Evolutionary conservation across 2,888 invertebrate species (phyloP).

Genomic region (Hartigia nigra): DNA sequence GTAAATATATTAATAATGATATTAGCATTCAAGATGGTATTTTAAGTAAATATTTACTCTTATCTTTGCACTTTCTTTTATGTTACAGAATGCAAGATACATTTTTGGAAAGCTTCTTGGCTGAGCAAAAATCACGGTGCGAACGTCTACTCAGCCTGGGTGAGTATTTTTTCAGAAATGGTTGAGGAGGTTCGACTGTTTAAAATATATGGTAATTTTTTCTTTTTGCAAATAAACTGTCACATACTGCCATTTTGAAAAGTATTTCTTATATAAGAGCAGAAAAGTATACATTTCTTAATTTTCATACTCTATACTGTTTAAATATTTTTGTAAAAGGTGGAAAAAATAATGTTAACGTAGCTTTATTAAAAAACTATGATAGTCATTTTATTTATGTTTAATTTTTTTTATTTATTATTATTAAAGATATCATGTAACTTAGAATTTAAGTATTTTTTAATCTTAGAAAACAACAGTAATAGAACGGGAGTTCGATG

Average conservation of each 20-base stretch:
- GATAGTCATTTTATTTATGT: too few relatives aligned
- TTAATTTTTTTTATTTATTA: too few relatives aligned
- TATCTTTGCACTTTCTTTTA: background rate
- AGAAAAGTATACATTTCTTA: too few relatives aligned
- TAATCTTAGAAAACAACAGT: background rate
- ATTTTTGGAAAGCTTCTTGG: background rate
- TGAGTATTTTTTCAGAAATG: background rate
- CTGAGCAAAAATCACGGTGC: background rate
- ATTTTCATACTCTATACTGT: too few relatives aligned
- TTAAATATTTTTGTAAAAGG: too few relatives aligned
- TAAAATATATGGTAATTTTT: too few relatives aligned
- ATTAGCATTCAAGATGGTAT: background rate
- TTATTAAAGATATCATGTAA: background rate
- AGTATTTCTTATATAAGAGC: too few relatives aligned
- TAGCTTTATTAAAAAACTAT: too few relatives aligned
- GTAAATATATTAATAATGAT: background rate
- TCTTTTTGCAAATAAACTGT: too few relatives aligned
- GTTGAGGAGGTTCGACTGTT: too few relatives aligned
- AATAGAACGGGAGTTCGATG: constrained; percentile 46
- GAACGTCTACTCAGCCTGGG: background rate
- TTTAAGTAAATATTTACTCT: background rate
- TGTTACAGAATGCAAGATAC: background rate
- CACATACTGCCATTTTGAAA: too few relatives aligned
- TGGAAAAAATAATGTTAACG: too few relatives aligned
- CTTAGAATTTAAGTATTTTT: background rate